These are phyloP conservation scores for Amphiura filiformis DNA, from an alignment of 35 echinoderm and acorn worm species.

Conservation along the genomic window DNA sequence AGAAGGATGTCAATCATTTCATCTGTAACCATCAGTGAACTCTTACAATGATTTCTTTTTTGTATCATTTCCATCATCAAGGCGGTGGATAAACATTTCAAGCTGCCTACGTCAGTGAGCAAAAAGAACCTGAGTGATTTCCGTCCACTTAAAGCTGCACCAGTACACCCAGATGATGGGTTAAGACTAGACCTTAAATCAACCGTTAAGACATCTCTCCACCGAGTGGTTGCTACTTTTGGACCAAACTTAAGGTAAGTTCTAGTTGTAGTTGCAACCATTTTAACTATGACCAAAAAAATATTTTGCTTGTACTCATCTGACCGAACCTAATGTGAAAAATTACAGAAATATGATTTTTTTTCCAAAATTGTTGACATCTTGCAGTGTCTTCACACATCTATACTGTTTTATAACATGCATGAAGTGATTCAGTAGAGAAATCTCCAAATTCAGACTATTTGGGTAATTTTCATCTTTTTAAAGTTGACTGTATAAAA, in stretches of 20 bases:
- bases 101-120: conserved; percentile 42
- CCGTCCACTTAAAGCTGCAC: conserved; percentile 25
- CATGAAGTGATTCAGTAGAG: too few species aligned
- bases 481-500: too few species aligned
- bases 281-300: too few species aligned
- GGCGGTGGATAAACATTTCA: conserved; percentile 73
- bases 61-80: neutral
- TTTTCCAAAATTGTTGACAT: neutral
- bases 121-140: conserved; percentile 38
- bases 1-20: too few species aligned
- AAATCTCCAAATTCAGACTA: too few species aligned
- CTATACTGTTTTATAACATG: too few species aligned
- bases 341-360: neutral
- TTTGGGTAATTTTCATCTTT: too few species aligned
- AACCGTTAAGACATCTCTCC: conserved; percentile 77
- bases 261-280: too few species aligned
- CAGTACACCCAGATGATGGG: conserved; percentile 48
- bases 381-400: neutral
- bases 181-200: conserved; percentile 58
- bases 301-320: too few species aligned
- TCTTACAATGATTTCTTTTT: too few species aligned
- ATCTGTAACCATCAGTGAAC: too few species aligned
- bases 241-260: conserved; percentile 79
- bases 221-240: conserved; percentile 80
- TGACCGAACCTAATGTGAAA: neutral